phyloP scores from a whole-genome alignment of 2,888 invertebrate genomes.

The Dryobotodes eremita region DNA sequence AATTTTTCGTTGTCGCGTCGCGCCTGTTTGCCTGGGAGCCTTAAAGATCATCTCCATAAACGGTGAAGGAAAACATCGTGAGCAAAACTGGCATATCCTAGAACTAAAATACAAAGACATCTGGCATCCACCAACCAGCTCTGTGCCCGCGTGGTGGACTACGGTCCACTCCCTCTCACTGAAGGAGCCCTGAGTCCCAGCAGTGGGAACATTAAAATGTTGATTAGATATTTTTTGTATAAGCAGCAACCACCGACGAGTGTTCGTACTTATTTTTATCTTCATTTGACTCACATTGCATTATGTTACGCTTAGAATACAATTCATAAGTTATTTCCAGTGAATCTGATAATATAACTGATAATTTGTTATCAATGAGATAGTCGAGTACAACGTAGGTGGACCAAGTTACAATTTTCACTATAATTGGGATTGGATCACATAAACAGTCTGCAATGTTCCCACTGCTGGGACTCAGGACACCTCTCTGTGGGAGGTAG shows the following conservation, averaged over 20 bases:
- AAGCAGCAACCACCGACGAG: background rate
- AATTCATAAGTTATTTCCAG: slow-evolving; percentile 20
- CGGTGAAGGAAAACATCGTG: too few species aligned
- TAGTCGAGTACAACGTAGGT: slow-evolving; percentile 26
- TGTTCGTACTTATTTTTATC: slow-evolving; percentile 11
- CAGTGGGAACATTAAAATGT: background rate
- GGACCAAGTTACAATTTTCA: background rate
- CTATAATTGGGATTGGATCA: background rate
- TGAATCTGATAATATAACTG: slow-evolving; percentile 38
- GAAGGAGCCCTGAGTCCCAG: too few species aligned
- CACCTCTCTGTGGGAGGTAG: background rate
- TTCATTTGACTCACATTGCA: slow-evolving; percentile 5
- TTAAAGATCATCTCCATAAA: too few species aligned
- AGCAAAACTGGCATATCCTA: background rate
- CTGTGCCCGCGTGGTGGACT: background rate
- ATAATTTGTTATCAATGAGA: slow-evolving; percentile 43
- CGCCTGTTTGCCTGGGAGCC: too few species aligned
- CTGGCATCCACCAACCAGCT: background rate
- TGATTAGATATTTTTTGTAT: background rate
- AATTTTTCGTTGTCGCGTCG: too few species aligned
- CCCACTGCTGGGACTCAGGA: background rate
- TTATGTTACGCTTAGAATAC: background rate
- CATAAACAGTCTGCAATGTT: too few species aligned
- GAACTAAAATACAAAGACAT: background rate
- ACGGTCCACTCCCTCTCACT: background rate